Evolutionary conservation across 2,797 vertebrate genomes (phyloP), one percentile per base, ranked within the genome.

Genomic region (Pogoniulus pusillus): DNA sequence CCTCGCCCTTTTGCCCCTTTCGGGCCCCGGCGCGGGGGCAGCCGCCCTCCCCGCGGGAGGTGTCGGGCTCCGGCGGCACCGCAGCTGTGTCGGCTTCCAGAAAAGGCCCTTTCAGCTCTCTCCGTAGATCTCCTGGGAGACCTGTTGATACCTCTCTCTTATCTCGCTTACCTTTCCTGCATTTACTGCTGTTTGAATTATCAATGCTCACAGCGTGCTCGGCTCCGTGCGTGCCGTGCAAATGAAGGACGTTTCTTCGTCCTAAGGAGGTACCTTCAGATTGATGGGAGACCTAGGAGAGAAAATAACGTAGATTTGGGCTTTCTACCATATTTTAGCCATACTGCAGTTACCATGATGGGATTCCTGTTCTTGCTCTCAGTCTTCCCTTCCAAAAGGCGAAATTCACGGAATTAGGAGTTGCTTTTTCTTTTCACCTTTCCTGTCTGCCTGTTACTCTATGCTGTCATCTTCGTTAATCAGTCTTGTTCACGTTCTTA

Each of bases 131-230:
- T 57, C 57, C 32, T 9, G 64, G 73, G 84, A 54, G 62, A 91
- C 95, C 86, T 79, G 77, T 94, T 95, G 95, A 73, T 89, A 15
- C 71, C 75, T 55, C 57, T 32, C 47, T 49, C 49, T 72, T 53
- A 7, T 68, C 39, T 75, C 63, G 2, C 16, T 87, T 57, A 62
- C 85, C 89, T 89, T 76, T 16, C 85, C 85, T 34, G 75, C 65
- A 0, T 66, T 30, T 14, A 59, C 70, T 80, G 78, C 58, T 35
- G 1, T 62, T 85, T 76, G 20, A 10, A 32, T 68, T 91, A 55
- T 7, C 32, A 78, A 60, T 30, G 84, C 74, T 72, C 10, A 1
- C 27, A 10, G 66, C 5, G 19, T 82, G 65, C 62, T 90, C 6
- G 7, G 53, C 12, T 75, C 57, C 15, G n/a, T 74, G 34, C 7